Evolutionary conservation across 2,113 vertebrate species (phyloP).

Genomic region (Lipophrys pholis): DNA sequence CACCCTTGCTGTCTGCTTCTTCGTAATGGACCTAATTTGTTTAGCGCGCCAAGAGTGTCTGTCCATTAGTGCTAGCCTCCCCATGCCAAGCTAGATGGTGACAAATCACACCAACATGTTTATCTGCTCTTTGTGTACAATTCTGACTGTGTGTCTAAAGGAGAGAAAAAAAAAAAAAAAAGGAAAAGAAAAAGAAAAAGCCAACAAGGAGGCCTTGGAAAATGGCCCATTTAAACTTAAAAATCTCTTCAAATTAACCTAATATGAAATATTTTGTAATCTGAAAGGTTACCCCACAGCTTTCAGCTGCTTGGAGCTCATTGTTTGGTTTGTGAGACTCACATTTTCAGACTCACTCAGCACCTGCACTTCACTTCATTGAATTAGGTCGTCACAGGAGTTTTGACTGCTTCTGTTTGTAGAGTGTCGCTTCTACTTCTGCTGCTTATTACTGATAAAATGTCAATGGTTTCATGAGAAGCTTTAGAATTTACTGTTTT

Average conservation of each 20-base stretch:
- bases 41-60: constrained; percentile 82
- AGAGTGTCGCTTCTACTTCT: constrained; percentile 9
- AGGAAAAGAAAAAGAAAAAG: constrained; percentile 2
- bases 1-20: constrained; percentile 70
- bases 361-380: constrained; percentile 34
- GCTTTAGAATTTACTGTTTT: no score
- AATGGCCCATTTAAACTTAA: not conserved
- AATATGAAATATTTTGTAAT: not conserved
- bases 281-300: constrained; percentile 3
- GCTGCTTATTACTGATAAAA: not conserved
- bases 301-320: not conserved
- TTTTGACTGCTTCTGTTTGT: not conserved
- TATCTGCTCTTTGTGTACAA: constrained; percentile 50
- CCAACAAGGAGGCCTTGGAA: not conserved
- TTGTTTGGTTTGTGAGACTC: not conserved
- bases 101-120: constrained; percentile 77
- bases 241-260: not conserved
- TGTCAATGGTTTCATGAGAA: no score
- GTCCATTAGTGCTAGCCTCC: constrained; percentile 80
- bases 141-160: constrained; percentile 20
- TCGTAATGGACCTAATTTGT: constrained; percentile 85
- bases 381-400: constrained; percentile 38
- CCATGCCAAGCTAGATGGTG: constrained; percentile 75
- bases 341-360: constrained; percentile 18
- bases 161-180: not conserved